Evolutionary conservation across 1,140 invertebrate species (phyloP), one percentile per base, ranked within the genome.

Genomic region (Drosophila orena): DNA sequence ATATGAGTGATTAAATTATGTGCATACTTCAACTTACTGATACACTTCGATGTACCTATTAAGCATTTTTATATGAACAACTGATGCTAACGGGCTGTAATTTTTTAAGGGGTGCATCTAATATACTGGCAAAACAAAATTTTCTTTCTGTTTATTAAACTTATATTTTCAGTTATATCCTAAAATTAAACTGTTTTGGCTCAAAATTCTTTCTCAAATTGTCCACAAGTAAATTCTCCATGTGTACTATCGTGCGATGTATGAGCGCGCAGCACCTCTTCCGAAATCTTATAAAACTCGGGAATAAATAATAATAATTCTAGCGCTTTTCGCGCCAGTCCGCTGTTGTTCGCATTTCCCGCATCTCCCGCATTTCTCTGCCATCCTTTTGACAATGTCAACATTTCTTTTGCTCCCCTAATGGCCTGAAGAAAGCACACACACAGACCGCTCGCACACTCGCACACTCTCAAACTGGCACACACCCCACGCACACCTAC

Each of bases 291-390:
- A 69, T 56, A 58, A 50, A 68, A 34, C 54, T 64, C 35, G 43
- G 46, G 81, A 61, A 81, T 81, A 88, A 81, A 76, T 81, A 86
- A 88, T 81, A 78, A 76, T 71, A 70, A 49, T 71, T 66, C 65
- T 72, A 62, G 64, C 52, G 62, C 65, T 79, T 79, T 83, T 76
- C 60, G 53, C 47, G 50, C 60, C 61, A 47, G 53, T 60, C 64
- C 44, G 68, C 42, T 60, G 77, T 58, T 79, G 73, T 77, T 55
- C 43, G 61, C 76, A 57, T 73, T 57, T 74, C 55, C 40, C 71
- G 69, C 71, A 88, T 83, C 83, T 10, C 30, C 30, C 2, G 30
- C 30, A 8, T 8, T 30, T 83, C 70, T 55, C 42, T 57, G 53
- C 58, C 27, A 53, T 74, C 75, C 76, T 73, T 69, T 83, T 83